A percentile compares a stretch with the other conserved stretches of the same genome.
Evolutionary conservation across 2,113 vertebrate genomes (phyloP).

Genomic region (Antechinus stuartii): DNA sequence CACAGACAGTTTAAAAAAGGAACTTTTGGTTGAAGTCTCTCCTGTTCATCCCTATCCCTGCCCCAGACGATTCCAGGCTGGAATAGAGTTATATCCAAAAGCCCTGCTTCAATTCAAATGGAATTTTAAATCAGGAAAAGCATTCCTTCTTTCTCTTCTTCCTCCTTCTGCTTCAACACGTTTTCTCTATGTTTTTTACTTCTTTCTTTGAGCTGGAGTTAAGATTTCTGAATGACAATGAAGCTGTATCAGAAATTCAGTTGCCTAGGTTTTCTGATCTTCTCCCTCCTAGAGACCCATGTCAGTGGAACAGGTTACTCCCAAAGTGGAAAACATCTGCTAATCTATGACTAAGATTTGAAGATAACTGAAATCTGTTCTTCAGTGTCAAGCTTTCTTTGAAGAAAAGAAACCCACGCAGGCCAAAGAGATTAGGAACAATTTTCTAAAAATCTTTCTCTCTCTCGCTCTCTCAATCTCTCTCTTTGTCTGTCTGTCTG

Average conservation of each 20-base stretch:
- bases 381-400: background rate
- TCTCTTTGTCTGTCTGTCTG: background rate
- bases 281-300: background rate
- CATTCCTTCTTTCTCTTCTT: background rate
- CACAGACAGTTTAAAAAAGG: background rate
- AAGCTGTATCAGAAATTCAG: conserved; percentile 28
- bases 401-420: background rate
- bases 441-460: conserved; percentile 46
- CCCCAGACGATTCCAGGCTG: background rate
- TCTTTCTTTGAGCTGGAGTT: conserved; percentile 25
- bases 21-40: background rate
- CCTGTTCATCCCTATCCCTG: background rate
- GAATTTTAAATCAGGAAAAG: background rate
- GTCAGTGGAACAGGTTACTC: background rate
- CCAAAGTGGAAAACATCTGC: background rate
- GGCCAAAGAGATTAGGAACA: conserved; percentile 13
- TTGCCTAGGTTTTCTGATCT: background rate
- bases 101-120: background rate
- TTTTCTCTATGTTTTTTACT: conserved; percentile 8
- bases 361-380: background rate
- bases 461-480: background rate
- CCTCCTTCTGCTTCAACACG: conserved; percentile 14
- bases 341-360: background rate
- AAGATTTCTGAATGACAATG: conserved; percentile 4
- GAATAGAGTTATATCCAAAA: background rate